A percentile compares a stretch with the other conserved stretches of the same genome.
phyloP scores from a whole-genome alignment of 2,888 invertebrate genomes.

The Netelia melanura region DNA sequence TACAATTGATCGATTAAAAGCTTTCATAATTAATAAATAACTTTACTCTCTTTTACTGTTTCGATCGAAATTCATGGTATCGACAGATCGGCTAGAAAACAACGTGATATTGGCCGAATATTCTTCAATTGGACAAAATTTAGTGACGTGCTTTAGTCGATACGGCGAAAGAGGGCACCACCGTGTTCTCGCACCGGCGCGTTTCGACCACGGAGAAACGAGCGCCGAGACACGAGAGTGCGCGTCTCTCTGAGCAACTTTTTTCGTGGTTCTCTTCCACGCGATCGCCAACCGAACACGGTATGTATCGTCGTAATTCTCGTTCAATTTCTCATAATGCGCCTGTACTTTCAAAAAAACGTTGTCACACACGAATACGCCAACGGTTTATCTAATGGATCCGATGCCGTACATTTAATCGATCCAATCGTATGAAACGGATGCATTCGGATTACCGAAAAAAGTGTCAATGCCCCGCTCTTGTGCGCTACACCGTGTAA shows the following conservation, averaged over 20 bases:
- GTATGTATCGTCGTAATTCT: conserved; percentile 72
- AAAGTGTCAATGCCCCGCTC: conserved; percentile 27
- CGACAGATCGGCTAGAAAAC: too few relatives aligned
- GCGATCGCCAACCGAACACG: conserved; percentile 75
- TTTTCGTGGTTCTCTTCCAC: conserved; percentile 85
- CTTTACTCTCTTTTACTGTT: too few relatives aligned
- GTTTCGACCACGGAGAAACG: too few relatives aligned
- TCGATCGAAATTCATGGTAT: too few relatives aligned
- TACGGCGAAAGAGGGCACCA: too few relatives aligned
- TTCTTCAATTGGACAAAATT: too few relatives aligned
- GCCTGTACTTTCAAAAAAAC: conserved; percentile 56
- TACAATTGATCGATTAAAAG: too few relatives aligned
- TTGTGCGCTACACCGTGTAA: conserved; percentile 11
- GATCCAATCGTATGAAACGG: conserved; percentile 48
- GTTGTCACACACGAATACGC: conserved; percentile 15
- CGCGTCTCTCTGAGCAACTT: conserved; percentile 84
- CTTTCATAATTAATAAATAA: too few relatives aligned
- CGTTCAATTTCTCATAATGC: conserved; percentile 62
- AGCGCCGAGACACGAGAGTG: background rate
- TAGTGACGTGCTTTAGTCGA: too few relatives aligned
- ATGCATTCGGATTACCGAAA: conserved; percentile 58
- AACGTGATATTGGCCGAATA: too few relatives aligned
- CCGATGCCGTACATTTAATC: conserved; percentile 22
- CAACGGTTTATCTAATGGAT: conserved; percentile 24
- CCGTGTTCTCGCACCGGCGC: too few relatives aligned